Percentiles rank a stretch among this genome's conserved stretches.
Evolutionary conservation across 2,113 vertebrate species (phyloP).

Genomic region (Neopipo cinnamomea): DNA sequence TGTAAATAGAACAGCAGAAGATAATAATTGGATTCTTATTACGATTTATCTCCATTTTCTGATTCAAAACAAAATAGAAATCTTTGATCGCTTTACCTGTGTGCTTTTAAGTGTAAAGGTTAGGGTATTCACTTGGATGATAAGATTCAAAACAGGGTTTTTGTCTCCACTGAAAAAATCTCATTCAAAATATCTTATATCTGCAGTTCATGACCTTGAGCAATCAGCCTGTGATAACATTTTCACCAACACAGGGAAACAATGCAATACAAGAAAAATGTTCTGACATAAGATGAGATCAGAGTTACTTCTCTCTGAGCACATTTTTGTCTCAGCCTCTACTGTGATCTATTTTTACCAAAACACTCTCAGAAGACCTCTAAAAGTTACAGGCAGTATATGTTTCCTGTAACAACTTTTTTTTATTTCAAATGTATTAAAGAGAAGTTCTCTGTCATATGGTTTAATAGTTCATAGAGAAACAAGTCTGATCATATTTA

Average conservation of each 20-base stretch:
- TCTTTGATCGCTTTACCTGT: not conserved
- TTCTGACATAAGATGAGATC: slow-evolving; percentile 14
- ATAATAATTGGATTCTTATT: not conserved
- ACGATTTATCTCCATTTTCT: not conserved
- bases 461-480: not conserved
- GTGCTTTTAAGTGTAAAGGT: not conserved
- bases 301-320: not conserved
- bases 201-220: not conserved
- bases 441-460: not conserved
- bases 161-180: not conserved
- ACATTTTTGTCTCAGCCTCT: not conserved
- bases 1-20: not conserved
- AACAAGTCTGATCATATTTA: not conserved
- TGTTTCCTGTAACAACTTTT: not conserved
- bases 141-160: not conserved
- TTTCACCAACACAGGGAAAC: not conserved
- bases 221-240: not conserved
- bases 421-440: not conserved
- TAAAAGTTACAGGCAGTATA: not conserved
- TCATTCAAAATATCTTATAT: not conserved
- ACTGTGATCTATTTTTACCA: slow-evolving; percentile 11
- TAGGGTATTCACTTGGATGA: not conserved
- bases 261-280: not conserved
- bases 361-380: slow-evolving; percentile 11
- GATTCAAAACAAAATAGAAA: not conserved